Percentiles rank a stretch among this genome's conserved stretches.
Evolutionary conservation across 1,140 invertebrate genomes (phyloP).

Genomic region (Palaemon carinicauda): DNA sequence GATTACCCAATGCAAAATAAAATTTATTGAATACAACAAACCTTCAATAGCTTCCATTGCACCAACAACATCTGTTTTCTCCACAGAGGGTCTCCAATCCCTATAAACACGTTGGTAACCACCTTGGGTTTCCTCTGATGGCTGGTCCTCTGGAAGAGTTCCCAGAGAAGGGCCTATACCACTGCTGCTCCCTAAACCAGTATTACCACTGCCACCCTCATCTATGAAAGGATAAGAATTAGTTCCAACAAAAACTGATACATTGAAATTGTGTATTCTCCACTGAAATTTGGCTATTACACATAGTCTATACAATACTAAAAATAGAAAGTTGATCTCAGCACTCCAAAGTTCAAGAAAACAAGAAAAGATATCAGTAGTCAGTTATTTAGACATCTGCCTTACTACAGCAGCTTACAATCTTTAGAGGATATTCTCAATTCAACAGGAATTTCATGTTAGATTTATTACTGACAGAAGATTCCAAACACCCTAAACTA

Average conservation of each 20-base stretch:
- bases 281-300: background rate
- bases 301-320: too few relatives aligned
- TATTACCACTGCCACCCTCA: background rate
- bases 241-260: background rate
- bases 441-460: too few relatives aligned
- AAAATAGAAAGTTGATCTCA: background rate
- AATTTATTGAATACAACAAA: constrained; percentile 61
- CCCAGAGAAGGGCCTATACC: constrained; percentile 36
- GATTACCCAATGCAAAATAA: too few relatives aligned
- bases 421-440: too few relatives aligned
- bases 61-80: constrained; percentile 82
- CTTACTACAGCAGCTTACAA: too few relatives aligned
- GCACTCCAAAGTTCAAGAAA: background rate
- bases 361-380: too few relatives aligned
- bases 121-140: background rate
- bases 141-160: constrained; percentile 51
- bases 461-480: too few relatives aligned
- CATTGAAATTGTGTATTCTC: background rate
- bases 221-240: background rate
- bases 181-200: background rate
- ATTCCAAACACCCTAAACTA: too few relatives aligned
- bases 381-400: too few relatives aligned
- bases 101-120: constrained; percentile 74
- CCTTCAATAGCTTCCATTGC: constrained; percentile 88
- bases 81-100: constrained; percentile 82